phyloP scores from a whole-genome alignment of 2,888 invertebrate genomes.

The Syrphus vitripennis region DNA sequence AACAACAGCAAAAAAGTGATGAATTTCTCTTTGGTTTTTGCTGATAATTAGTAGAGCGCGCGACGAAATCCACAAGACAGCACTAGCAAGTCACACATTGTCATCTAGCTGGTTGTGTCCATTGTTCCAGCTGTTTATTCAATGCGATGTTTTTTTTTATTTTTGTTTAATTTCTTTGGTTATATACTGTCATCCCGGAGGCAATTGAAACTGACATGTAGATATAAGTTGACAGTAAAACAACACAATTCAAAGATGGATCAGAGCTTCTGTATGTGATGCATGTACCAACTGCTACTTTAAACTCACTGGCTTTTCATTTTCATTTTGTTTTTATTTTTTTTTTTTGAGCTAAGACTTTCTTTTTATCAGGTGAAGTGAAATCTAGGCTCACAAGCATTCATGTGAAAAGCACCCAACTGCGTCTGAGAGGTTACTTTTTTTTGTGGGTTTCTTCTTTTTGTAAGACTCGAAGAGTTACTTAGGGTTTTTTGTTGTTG shows the following conservation, averaged over 20 bases:
- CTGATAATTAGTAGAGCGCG: constrained; percentile 70
- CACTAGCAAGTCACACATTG: constrained; percentile 10
- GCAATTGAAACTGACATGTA: constrained; percentile 59
- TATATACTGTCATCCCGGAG: constrained; percentile 2
- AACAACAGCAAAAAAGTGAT: too few relatives aligned
- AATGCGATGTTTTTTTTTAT: constrained; percentile 4
- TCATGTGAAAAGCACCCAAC: constrained; percentile 69
- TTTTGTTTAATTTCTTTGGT: constrained; percentile 3
- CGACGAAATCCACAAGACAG: constrained; percentile 46
- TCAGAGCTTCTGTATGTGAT: constrained; percentile 37
- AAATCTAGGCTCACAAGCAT: constrained; percentile 61
- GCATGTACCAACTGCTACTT: constrained; percentile 26
- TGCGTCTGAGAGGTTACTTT: constrained; percentile 53
- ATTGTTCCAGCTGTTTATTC: constrained; percentile 41
- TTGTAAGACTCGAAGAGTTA: background rate
- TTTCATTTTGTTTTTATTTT: background rate
- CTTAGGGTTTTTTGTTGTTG: constrained; percentile 21
- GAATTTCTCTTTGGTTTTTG: constrained; percentile 64
- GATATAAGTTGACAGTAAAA: constrained; percentile 25
- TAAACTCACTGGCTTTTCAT: constrained; percentile 20
- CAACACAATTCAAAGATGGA: constrained; percentile 1
- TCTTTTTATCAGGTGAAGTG: constrained; percentile 65
- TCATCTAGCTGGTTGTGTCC: constrained; percentile 4
- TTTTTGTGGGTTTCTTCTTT: background rate
- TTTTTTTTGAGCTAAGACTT: constrained; percentile 25